phyloP scores from a whole-genome alignment of 2,797 vertebrate species.

The Pantherophis alleghaniensis region DNA sequence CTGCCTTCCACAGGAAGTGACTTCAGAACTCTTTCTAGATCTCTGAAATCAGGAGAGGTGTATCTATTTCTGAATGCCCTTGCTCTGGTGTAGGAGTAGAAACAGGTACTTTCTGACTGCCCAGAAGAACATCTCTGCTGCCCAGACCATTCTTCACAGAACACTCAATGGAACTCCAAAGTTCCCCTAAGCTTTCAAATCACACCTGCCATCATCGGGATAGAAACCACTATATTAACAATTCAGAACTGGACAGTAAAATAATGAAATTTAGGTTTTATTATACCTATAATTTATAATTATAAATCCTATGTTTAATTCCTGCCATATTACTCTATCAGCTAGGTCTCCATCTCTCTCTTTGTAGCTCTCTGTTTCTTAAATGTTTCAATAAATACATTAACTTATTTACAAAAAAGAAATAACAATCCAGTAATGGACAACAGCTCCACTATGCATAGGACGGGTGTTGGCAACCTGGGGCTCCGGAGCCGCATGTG shows the following conservation, averaged over 20 bases:
- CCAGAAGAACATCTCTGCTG: neutral
- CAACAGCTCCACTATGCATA: neutral
- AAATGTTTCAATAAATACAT: neutral
- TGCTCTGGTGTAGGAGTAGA: neutral
- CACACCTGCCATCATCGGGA: neutral
- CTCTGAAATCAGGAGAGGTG: neutral
- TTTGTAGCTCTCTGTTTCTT: neutral
- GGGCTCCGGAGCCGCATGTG: accelerated
- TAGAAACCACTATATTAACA: conserved; percentile 7
- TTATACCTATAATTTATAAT: neutral
- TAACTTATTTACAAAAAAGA: neutral
- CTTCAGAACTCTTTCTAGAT: neutral
- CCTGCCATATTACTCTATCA: neutral
- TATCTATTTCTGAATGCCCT: neutral
- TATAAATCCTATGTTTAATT: neutral
- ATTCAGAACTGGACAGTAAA: neutral
- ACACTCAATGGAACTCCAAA: neutral
- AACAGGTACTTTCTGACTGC: neutral
- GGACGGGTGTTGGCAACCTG: too few species aligned
- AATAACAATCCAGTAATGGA: neutral
- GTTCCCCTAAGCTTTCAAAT: neutral
- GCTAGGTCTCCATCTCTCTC: neutral
- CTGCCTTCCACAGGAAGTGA: neutral
- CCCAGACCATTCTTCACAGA: neutral
- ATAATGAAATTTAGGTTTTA: neutral